These are phyloP conservation scores for Terrapene triunguis DNA, from an alignment of 2,113 vertebrate species.

Conservation along the genomic window DNA sequence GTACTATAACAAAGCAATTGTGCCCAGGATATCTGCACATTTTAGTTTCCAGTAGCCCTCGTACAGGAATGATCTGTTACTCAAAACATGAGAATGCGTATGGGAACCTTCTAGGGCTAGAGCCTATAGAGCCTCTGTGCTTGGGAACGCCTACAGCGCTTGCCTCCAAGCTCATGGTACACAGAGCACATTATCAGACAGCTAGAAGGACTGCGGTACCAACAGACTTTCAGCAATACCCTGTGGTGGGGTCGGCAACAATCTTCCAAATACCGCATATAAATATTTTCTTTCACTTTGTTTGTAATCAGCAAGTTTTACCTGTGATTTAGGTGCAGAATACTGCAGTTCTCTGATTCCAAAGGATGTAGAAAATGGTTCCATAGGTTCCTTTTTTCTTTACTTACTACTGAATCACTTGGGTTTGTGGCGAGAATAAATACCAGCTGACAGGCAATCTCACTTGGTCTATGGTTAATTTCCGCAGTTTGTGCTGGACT, in stretches of 20 bases:
- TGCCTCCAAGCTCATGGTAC: too few relatives aligned
- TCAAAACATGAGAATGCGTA: too few relatives aligned
- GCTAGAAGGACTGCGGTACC: not conserved
- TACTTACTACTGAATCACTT: not conserved
- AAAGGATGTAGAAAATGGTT: not conserved
- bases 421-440: not conserved
- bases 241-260: fast-evolving
- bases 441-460: fast-evolving
- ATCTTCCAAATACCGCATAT: fast-evolving
- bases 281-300: fast-evolving
- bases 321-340: fast-evolving
- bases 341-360: not conserved
- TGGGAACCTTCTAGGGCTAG: too few relatives aligned
- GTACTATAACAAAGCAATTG: too few relatives aligned
- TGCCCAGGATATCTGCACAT: not conserved
- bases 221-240: not conserved
- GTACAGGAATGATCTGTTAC: not conserved
- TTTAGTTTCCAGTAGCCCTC: not conserved
- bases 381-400: not conserved
- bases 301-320: not conserved
- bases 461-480: not conserved
- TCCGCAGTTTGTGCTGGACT: not conserved
- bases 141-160: too few relatives aligned
- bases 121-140: too few relatives aligned
- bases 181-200: not conserved